Evolutionary conservation across 37 sponge, comb jelly and placozoan genomes (phyloP).

Genomic region (Halichondria panicea): DNA sequence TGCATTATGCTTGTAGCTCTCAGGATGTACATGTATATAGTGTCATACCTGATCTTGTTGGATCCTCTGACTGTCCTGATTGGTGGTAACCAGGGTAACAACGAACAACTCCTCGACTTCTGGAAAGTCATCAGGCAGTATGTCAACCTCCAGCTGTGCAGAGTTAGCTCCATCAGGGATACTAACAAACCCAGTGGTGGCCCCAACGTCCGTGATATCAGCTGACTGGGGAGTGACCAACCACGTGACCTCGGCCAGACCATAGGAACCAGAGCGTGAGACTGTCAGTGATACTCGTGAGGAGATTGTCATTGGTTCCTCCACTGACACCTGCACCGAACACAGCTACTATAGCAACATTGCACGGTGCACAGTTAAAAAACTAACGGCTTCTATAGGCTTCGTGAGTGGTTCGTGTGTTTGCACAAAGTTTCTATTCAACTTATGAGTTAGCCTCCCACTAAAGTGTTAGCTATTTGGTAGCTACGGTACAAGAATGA

Average conservation of each 20-base stretch:
- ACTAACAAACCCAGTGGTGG: constrained; percentile 20
- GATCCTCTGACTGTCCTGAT: constrained; percentile 46
- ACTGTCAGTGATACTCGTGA: constrained; percentile 42
- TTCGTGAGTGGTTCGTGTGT: neutral
- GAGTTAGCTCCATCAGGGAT: constrained; percentile 61
- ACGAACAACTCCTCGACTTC: constrained; percentile 81
- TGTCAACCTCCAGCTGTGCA: constrained; percentile 31
- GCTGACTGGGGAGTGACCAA: constrained; percentile 1
- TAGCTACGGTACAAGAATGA: no score
- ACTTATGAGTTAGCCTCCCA: no score
- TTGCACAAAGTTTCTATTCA: no score
- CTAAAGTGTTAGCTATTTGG: no score
- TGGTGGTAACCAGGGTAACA: constrained; percentile 42
- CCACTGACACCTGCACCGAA: constrained; percentile 12
- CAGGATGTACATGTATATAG: neutral
- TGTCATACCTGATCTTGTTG: constrained; percentile 7
- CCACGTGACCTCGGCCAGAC: constrained; percentile 71
- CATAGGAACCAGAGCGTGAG: constrained; percentile 65
- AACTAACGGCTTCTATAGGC: neutral
- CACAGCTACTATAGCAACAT: neutral
- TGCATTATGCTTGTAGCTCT: neutral
- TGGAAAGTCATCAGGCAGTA: constrained; percentile 62
- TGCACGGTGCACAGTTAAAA: neutral
- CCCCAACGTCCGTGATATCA: constrained; percentile 24
- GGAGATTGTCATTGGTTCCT: neutral